phyloP scores from a whole-genome alignment of 2,113 vertebrate genomes.

The Thermophis baileyi region DNA sequence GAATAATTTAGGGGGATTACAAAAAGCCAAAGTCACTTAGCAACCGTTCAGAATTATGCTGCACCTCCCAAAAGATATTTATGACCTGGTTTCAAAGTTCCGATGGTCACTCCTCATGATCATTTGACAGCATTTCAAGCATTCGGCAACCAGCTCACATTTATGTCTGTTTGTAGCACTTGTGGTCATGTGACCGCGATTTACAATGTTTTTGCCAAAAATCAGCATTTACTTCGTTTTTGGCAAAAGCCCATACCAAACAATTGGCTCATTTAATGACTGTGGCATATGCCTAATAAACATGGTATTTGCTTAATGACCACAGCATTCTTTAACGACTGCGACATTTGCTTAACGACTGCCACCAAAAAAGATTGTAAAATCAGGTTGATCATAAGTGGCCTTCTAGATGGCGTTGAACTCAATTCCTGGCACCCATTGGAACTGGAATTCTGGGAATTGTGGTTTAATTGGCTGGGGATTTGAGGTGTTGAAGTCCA shows the following conservation, averaged over 20 bases:
- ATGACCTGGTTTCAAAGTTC: neutral
- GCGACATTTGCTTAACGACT: neutral
- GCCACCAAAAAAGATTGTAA: neutral
- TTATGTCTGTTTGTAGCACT: too few species aligned
- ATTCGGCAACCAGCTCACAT: too few species aligned
- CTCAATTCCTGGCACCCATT: neutral
- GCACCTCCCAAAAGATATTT: neutral
- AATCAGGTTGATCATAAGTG: neutral
- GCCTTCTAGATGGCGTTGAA: neutral
- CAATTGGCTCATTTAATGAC: neutral
- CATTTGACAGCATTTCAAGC: neutral
- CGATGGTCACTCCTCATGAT: neutral
- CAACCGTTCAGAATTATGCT: neutral
- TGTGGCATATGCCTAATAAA: neutral
- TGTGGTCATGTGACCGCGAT: neutral
- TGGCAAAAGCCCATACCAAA: neutral
- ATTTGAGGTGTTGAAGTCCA: neutral
- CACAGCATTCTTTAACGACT: too few species aligned
- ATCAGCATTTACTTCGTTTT: neutral
- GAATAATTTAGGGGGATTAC: neutral
- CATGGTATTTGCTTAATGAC: neutral
- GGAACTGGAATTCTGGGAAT: neutral
- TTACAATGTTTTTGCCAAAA: neutral
- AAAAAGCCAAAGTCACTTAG: neutral
- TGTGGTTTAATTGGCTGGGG: neutral